phyloP scores from a whole-genome alignment of 2,113 vertebrate species.

The Apus apus region DNA sequence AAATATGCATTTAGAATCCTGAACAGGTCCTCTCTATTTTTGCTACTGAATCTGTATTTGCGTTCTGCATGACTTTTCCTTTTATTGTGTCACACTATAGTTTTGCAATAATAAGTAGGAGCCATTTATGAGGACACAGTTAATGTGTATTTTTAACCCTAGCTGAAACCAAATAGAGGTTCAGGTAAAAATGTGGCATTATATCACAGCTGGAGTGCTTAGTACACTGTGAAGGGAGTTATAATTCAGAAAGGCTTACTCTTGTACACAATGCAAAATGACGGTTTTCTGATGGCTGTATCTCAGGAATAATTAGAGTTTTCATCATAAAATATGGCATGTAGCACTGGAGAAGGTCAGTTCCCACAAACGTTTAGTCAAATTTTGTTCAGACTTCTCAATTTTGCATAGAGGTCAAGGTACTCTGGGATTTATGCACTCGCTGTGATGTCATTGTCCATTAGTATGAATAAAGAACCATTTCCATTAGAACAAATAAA shows the following conservation, averaged over 20 bases:
- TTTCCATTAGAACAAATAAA: background rate
- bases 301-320: slow-evolving; percentile 20
- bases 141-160: slow-evolving; percentile 36
- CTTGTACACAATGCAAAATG: background rate
- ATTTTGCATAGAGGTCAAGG: background rate
- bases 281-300: background rate
- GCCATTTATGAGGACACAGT: slow-evolving; percentile 1
- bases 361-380: background rate
- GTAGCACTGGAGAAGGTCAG: background rate
- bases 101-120: slow-evolving; percentile 4
- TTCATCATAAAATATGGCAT: background rate
- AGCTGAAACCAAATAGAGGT: slow-evolving; percentile 8
- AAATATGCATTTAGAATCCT: background rate
- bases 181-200: background rate
- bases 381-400: slow-evolving; percentile 10
- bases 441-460: background rate
- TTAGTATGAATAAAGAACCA: background rate
- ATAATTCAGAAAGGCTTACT: background rate
- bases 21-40: background rate
- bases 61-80: background rate
- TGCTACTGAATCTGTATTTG: background rate
- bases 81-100: background rate
- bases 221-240: background rate
- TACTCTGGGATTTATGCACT: background rate
- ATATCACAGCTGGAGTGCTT: background rate